Conservation (phyloP, 2,888 invertebrate genomes). For the Microdon myrmicae region DNA sequence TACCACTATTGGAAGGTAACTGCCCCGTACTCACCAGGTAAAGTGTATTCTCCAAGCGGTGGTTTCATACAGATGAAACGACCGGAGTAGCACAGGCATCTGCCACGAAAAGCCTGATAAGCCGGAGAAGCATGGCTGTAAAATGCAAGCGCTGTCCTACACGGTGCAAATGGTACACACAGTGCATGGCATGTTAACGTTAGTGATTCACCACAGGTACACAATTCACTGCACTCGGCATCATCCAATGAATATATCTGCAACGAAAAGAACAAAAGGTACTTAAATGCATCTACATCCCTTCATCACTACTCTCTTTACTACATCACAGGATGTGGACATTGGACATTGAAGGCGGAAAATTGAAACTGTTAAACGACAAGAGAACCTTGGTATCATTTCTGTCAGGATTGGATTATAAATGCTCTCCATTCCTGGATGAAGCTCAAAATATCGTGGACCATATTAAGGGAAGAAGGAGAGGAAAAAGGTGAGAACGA, state of each 20-base stretch:
- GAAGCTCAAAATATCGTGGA: no score
- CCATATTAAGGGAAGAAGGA: no score
- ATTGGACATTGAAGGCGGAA: no score
- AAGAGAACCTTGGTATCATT: no score
- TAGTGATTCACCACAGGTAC: constrained; percentile 82
- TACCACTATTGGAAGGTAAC: constrained; percentile 6
- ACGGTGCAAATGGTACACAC: constrained; percentile 86
- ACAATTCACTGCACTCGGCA: constrained; percentile 89
- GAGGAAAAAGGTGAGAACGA: no score
- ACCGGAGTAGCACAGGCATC: constrained; percentile 91
- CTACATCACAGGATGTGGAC: no score
- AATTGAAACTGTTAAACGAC: no score
- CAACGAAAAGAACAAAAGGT: constrained; percentile 19
- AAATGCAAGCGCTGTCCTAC: constrained; percentile 87
- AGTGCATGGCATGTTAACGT: constrained; percentile 87
- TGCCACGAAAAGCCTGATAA: constrained; percentile 88
- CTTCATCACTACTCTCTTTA: constrained; percentile 38
- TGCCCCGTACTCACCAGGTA: constrained; percentile 61
- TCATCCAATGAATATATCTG: constrained; percentile 74
- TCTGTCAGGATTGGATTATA: no score
- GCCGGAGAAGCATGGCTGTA: constrained; percentile 92
- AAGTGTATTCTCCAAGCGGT: constrained; percentile 71
- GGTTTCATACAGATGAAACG: constrained; percentile 93
- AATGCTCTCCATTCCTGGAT: no score
- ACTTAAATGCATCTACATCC: constrained; percentile 6